Evolutionary conservation across 2,113 vertebrate species (phyloP).

Genomic region (Riparia riparia): DNA sequence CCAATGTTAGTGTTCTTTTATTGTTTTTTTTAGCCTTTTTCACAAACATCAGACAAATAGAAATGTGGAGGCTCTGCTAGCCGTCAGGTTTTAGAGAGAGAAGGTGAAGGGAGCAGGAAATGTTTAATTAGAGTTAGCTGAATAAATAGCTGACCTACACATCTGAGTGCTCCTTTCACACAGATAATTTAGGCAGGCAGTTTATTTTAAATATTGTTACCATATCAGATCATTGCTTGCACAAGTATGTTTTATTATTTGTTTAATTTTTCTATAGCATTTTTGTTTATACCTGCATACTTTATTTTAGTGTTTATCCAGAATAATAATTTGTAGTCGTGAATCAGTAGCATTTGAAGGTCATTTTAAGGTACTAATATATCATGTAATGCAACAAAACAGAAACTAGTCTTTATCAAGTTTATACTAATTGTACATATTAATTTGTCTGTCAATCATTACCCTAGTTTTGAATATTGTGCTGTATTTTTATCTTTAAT

Average conservation of each 20-base stretch:
- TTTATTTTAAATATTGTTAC: neutral
- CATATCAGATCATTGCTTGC: neutral
- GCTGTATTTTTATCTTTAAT: neutral
- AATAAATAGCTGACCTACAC: neutral
- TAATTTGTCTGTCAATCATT: neutral
- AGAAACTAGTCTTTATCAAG: neutral
- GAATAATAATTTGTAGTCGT: neutral
- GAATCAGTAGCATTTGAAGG: neutral
- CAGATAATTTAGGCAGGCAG: neutral
- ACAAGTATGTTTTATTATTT: neutral
- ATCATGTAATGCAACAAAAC: neutral
- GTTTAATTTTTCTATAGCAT: neutral
- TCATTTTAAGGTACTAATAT: neutral
- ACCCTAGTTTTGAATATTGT: neutral
- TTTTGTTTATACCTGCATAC: neutral
- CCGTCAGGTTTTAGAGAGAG: neutral
- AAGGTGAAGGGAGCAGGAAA: neutral
- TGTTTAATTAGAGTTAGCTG: neutral
- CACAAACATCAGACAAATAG: neutral
- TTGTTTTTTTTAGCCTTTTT: neutral
- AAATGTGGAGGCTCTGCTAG: neutral
- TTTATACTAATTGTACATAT: neutral
- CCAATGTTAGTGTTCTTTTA: neutral
- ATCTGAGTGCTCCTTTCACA: neutral
- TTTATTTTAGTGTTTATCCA: neutral